These are phyloP conservation scores for Caenorhabditis sp. DNA, from an alignment of 2,888 invertebrate species.

Conservation along the genomic window DNA sequence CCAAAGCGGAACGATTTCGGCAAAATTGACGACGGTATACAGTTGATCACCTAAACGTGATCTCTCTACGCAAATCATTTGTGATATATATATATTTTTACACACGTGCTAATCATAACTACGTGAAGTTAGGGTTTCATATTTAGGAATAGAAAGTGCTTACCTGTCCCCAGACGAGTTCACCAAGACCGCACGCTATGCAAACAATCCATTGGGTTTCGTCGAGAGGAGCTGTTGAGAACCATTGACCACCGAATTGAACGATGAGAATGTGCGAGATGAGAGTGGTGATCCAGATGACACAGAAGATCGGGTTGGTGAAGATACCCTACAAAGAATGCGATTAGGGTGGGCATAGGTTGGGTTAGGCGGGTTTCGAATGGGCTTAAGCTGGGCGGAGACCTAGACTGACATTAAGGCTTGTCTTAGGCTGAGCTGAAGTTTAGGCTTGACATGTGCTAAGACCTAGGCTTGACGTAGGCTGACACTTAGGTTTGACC, in stretches of 20 bases:
- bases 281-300: constrained; percentile 95
- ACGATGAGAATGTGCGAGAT: constrained; percentile 93
- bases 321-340: constrained; percentile 85
- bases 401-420: no score
- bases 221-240: constrained; percentile 49
- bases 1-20: constrained; percentile 69
- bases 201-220: constrained; percentile 54
- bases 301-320: constrained; percentile 97
- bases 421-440: no score
- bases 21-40: constrained; percentile 64
- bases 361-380: no score
- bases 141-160: background rate
- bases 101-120: background rate
- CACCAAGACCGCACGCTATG: constrained; percentile 77
- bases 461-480: no score
- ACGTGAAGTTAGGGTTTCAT: background rate
- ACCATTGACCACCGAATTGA: constrained; percentile 84
- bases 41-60: constrained; percentile 60
- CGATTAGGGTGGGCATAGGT: background rate
- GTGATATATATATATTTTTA: background rate
- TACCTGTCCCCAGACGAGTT: constrained; percentile 95
- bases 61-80: background rate
- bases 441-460: no score
- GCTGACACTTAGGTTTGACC: no score
- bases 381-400: no score